These are phyloP conservation scores for Forbesichthys papilliferus DNA, from an alignment of 2,113 vertebrate species.

Conservation along the genomic window DNA sequence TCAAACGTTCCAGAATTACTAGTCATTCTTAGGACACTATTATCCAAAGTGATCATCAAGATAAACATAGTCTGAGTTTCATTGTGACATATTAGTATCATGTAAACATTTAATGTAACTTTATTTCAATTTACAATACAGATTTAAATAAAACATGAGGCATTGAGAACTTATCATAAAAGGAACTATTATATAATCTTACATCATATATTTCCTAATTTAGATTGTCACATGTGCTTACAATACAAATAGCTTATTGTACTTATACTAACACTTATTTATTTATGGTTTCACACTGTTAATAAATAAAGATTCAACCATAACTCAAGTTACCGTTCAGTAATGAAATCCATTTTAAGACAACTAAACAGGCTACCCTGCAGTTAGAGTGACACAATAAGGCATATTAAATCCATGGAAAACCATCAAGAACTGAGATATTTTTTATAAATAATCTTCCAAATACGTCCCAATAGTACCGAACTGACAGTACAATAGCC, in stretches of 20 bases:
- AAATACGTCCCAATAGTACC: neutral
- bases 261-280: neutral
- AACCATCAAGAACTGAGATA: neutral
- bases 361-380: conserved; percentile 7
- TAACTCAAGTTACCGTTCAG: conserved; percentile 5
- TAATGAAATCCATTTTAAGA: conserved; percentile 5
- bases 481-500: neutral
- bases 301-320: neutral
- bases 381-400: conserved; percentile 16
- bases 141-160: conserved; percentile 24
- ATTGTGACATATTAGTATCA: neutral
- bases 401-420: neutral
- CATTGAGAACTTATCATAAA: neutral
- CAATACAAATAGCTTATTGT: neutral
- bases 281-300: neutral
- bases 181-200: no score
- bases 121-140: neutral
- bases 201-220: no score
- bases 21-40: no score
- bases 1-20: no score
- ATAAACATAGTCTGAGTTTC: neutral
- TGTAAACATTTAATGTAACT: neutral
- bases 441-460: neutral
- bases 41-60: neutral
- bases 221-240: neutral